Percentiles rank a stretch among this genome's conserved stretches.
Evolutionary conservation across 2,888 invertebrate genomes (phyloP).

Genomic region (Synergus japonicus): DNA sequence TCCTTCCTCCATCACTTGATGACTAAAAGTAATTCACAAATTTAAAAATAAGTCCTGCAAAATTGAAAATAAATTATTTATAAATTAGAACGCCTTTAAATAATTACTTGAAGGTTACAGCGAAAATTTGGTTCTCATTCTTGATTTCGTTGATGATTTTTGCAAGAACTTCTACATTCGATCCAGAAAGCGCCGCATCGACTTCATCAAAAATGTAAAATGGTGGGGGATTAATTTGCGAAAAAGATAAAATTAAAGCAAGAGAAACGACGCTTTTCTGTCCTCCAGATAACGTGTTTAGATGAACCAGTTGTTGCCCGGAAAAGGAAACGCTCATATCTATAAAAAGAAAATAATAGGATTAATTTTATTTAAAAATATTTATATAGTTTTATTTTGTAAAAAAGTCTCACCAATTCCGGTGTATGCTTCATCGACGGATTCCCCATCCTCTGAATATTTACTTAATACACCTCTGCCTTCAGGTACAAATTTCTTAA

Average conservation of each 20-base stretch:
- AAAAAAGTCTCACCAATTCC: slow-evolving; percentile 21
- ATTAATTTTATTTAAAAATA: too few species aligned
- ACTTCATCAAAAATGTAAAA: slow-evolving; percentile 25
- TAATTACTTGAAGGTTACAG: slow-evolving; percentile 1
- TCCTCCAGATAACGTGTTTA: not conserved
- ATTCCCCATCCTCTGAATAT: not conserved
- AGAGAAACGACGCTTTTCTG: not conserved
- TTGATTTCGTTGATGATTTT: not conserved
- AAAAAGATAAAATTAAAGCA: not conserved
- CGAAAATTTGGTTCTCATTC: not conserved
- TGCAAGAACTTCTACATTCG: not conserved
- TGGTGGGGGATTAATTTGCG: not conserved
- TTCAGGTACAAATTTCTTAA: not conserved
- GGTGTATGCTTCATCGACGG: not conserved
- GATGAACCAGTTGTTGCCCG: not conserved
- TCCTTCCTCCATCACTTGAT: not conserved
- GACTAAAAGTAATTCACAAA: not conserved
- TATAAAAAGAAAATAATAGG: not conserved
- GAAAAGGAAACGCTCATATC: not conserved
- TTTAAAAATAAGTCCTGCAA: not conserved
- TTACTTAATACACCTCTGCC: not conserved
- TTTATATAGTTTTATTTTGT: not conserved
- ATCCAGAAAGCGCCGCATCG: not conserved
- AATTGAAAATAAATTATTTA: too few species aligned
- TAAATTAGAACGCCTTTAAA: not conserved